Evolutionary conservation across 2,113 vertebrate species (phyloP), one percentile per base, ranked within the genome.

Genomic region (Serilophus lunatus): DNA sequence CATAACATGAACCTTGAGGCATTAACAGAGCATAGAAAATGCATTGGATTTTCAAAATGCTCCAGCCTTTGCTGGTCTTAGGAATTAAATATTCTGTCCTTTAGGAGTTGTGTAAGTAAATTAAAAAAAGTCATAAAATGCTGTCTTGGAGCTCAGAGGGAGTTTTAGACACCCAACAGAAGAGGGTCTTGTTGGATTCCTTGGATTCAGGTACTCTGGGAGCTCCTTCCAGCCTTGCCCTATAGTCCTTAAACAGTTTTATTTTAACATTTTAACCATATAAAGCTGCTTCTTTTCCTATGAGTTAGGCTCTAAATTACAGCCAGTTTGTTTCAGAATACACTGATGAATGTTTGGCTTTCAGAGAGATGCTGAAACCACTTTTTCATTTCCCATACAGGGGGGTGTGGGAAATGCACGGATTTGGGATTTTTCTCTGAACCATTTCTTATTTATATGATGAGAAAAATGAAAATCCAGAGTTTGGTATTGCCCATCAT

Each of bases 161-260:
- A 8, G 4, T 36, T 82, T 18, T 2, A 6, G 17, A 4, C 1
- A 0, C 49, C 42, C 69, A 18, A 53, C 20, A 77, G 63, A 4
- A 33, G 16, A 20, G 26, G 53, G 6, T n/a, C 19, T 29, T 0
- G 0, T 75, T 47, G 40, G n/a, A 4, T 68, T 82, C 35, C n/a
- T 23, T 0, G 0, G n/a, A 4, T 65, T 8, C 5, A 3, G 3
- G 28, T 8, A 56, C 38, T 60, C 45, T 2, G 4, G 56, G 76
- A 72, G 59, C 31, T 12, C 64, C 54, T 28, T 38, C 10, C 77
- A 57, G 47, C 68, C 44, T 35, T 40, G 15, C 10, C 68, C 22
- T 59, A 0, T 6, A 6, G 23, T 31, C 44, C 35, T 74, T 5
- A 31, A 40, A 10, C 2, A 2, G 10, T 44, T 54, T 66, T 33